A percentile compares a stretch with the other conserved stretches of the same genome.
phyloP scores from a whole-genome alignment of 1,140 invertebrate genomes.

The Macrocentrus cingulum region DNA sequence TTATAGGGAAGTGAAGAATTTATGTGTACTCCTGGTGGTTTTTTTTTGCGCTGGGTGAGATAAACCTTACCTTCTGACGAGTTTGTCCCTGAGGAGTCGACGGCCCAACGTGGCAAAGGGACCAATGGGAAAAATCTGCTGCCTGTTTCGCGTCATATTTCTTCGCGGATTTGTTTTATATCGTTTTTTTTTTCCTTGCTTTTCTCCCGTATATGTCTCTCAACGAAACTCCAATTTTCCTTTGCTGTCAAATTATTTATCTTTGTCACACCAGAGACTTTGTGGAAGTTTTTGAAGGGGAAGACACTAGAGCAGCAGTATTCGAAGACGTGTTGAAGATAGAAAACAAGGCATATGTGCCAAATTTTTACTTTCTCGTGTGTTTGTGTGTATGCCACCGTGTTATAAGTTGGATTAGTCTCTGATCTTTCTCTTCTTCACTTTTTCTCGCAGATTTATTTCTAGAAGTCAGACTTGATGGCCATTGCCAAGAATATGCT shows the following conservation, averaged over 20 bases:
- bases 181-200: neutral
- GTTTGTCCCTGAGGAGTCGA: constrained; percentile 61
- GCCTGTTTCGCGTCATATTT: constrained; percentile 62
- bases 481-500: too few relatives aligned
- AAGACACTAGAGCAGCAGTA: too few relatives aligned
- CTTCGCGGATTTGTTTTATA: constrained; percentile 22
- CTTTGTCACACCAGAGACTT: neutral
- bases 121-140: constrained; percentile 59
- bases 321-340: too few relatives aligned
- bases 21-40: neutral
- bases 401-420: too few relatives aligned
- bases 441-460: too few relatives aligned
- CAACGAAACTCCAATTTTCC: constrained; percentile 4
- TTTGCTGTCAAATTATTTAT: constrained; percentile 9
- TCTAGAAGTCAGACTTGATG: too few relatives aligned
- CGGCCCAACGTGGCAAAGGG: constrained; percentile 62
- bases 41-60: neutral
- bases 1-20: constrained; percentile 20
- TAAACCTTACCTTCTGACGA: constrained; percentile 59
- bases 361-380: too few relatives aligned
- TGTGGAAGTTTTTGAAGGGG: too few relatives aligned
- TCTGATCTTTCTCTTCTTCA: too few relatives aligned
- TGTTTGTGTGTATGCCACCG: too few relatives aligned
- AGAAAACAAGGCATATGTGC: too few relatives aligned
- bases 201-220: constrained; percentile 8